Conservation (phyloP, 2,113 vertebrate genomes). For the Ia io region DNA sequence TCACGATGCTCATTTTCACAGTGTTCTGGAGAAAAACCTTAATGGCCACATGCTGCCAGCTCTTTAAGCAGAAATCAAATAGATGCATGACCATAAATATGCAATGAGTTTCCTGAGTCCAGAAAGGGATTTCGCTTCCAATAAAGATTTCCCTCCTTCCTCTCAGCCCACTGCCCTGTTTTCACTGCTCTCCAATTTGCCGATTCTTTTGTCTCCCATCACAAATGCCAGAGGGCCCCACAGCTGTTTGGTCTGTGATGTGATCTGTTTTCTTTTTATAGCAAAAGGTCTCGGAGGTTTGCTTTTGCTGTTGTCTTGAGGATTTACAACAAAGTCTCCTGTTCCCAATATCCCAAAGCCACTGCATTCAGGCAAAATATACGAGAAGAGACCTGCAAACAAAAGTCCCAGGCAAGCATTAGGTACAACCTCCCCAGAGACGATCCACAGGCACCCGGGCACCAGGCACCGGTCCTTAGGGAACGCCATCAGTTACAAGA, state of each 20-base stretch:
- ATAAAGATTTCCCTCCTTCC: neutral
- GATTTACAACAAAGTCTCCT: slow-evolving; percentile 17
- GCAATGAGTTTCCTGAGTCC: neutral
- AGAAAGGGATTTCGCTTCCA: neutral
- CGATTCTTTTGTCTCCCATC: neutral
- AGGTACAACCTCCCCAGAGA: neutral
- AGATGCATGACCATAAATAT: neutral
- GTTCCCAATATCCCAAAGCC: slow-evolving; percentile 5
- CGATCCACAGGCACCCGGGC: neutral
- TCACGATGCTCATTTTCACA: slow-evolving; percentile 16
- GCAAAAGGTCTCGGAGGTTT: slow-evolving; percentile 34
- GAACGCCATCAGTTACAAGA: neutral
- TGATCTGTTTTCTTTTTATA: neutral
- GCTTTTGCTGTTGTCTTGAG: neutral
- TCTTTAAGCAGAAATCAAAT: slow-evolving; percentile 43
- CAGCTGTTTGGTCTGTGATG: slow-evolving; percentile 24
- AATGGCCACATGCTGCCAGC: slow-evolving; percentile 12
- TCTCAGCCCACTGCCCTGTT: neutral
- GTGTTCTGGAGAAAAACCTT: slow-evolving; percentile 8
- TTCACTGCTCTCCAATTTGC: neutral
- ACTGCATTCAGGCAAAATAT: slow-evolving; percentile 13
- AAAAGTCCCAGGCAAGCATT: neutral
- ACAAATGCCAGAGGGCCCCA: neutral
- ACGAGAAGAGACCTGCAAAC: slow-evolving; percentile 45
- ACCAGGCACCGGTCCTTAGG: fast-evolving